phyloP scores from a whole-genome alignment of 1,140 invertebrate genomes.

The Cotesia vestalis region DNA sequence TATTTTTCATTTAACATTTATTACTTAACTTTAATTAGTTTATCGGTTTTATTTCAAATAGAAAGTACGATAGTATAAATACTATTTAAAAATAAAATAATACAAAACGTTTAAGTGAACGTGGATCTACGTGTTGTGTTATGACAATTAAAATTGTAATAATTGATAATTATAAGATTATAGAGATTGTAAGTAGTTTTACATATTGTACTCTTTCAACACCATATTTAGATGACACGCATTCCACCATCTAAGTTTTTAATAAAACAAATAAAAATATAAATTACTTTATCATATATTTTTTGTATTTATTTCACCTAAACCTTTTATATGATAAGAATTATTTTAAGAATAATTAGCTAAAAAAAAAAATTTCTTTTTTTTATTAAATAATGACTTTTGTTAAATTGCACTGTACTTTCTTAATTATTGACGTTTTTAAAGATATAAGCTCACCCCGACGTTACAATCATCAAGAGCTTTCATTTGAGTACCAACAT shows the following conservation, averaged over 20 bases:
- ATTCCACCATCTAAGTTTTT: slow-evolving; percentile 63
- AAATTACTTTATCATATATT: slow-evolving; percentile 59
- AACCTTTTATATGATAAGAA: too few relatives aligned
- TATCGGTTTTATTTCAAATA: slow-evolving; percentile 23
- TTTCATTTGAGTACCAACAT: too few relatives aligned
- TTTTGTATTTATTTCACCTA: neutral
- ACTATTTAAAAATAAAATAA: slow-evolving; percentile 45
- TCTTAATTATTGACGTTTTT: too few relatives aligned
- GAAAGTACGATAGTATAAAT: slow-evolving; percentile 34
- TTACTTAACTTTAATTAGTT: slow-evolving; percentile 19
- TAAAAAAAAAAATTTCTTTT: too few relatives aligned
- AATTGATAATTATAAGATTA: slow-evolving; percentile 34
- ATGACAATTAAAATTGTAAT: neutral
- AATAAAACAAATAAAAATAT: slow-evolving; percentile 45
- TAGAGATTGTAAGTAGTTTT: slow-evolving; percentile 64
- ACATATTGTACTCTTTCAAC: slow-evolving; percentile 60
- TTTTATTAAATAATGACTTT: too few relatives aligned
- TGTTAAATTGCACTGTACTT: too few relatives aligned
- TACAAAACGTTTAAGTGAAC: slow-evolving; percentile 41
- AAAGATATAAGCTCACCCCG: too few relatives aligned
- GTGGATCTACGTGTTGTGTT: slow-evolving; percentile 32
- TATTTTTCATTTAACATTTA: slow-evolving; percentile 28
- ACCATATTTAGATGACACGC: slow-evolving; percentile 60
- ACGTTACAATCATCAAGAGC: too few relatives aligned
- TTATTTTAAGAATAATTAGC: too few relatives aligned